phyloP scores from a whole-genome alignment of 2,113 vertebrate species.

The Indicator maculatus region DNA sequence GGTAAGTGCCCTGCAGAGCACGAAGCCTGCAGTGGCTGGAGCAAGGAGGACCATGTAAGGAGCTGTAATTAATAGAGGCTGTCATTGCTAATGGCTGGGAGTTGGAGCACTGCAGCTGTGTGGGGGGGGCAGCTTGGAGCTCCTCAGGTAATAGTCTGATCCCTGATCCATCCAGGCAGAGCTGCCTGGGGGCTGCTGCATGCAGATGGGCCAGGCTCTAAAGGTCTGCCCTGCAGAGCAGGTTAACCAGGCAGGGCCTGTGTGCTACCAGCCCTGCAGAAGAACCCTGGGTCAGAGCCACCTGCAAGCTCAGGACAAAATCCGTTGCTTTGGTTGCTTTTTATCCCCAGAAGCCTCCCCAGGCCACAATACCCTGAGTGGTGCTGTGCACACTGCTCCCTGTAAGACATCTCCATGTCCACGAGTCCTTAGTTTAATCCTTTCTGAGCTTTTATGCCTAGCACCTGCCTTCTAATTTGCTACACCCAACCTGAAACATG shows the following conservation, averaged over 20 bases:
- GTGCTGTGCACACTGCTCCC: background rate
- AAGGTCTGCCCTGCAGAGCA: background rate
- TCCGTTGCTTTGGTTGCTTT: background rate
- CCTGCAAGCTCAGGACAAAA: background rate
- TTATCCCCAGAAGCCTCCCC: background rate
- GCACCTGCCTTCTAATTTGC: constrained; percentile 71
- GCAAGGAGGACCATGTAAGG: background rate
- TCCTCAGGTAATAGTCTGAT: background rate
- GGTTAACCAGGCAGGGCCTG: too few species aligned
- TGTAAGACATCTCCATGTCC: background rate
- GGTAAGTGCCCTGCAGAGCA: background rate
- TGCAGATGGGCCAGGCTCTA: background rate
- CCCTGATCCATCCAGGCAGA: background rate
- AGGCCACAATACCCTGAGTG: background rate
- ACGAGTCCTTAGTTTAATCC: constrained; percentile 16
- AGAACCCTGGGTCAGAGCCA: background rate
- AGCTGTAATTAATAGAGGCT: background rate
- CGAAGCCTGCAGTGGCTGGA: background rate
- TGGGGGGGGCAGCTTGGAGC: background rate
- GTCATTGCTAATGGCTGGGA: constrained; percentile 2
- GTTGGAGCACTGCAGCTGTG: background rate
- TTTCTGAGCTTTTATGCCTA: constrained; percentile 43
- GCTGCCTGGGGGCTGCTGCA: background rate
- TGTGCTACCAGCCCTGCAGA: background rate
- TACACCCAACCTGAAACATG: constrained; percentile 68